Evolutionary conservation across 2,797 vertebrate species (phyloP).

Genomic region (Heliangelus exortis): DNA sequence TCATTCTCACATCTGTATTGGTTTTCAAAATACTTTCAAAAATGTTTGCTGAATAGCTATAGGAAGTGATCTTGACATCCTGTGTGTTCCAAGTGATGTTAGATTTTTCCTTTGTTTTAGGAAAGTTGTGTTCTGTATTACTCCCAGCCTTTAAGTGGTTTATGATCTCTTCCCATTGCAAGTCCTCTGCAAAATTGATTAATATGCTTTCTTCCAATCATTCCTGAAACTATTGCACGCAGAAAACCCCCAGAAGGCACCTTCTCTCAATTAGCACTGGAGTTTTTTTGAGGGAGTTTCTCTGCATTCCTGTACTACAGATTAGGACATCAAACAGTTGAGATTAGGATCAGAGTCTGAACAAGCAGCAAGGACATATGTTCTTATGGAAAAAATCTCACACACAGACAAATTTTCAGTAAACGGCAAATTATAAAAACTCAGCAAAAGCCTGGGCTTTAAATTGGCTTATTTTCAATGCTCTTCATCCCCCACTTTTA

Average conservation of each 20-base stretch:
- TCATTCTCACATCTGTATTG: background rate
- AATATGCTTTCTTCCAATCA: conserved; percentile 36
- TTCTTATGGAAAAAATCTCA: conserved; percentile 54
- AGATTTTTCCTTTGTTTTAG: conserved; percentile 14
- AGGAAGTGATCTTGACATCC: background rate
- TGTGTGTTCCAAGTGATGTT: background rate
- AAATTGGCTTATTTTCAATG: conserved; percentile 15
- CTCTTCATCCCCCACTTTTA: background rate
- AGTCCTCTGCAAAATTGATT: conserved; percentile 61
- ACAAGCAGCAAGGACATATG: conserved; percentile 57
- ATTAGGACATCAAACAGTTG: conserved; percentile 62
- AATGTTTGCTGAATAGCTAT: background rate
- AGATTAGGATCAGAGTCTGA: conserved; percentile 62
- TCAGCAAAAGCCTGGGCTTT: conserved; percentile 27
- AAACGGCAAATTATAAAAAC: conserved; percentile 47
- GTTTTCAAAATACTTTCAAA: background rate
- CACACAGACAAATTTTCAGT: conserved; percentile 46
- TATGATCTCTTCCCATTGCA: conserved; percentile 38
- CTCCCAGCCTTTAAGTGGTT: conserved; percentile 4
- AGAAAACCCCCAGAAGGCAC: conserved; percentile 44
- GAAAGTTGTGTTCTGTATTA: conserved; percentile 17
- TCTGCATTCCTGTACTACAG: conserved; percentile 49
- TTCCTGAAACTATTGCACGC: conserved; percentile 22
- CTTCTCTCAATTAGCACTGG: conserved; percentile 46
- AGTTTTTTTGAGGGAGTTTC: conserved; percentile 13